Percentiles rank a stretch among this genome's conserved stretches.
phyloP scores from a whole-genome alignment of 2,113 vertebrate species.

The Notechis scutatus region DNA sequence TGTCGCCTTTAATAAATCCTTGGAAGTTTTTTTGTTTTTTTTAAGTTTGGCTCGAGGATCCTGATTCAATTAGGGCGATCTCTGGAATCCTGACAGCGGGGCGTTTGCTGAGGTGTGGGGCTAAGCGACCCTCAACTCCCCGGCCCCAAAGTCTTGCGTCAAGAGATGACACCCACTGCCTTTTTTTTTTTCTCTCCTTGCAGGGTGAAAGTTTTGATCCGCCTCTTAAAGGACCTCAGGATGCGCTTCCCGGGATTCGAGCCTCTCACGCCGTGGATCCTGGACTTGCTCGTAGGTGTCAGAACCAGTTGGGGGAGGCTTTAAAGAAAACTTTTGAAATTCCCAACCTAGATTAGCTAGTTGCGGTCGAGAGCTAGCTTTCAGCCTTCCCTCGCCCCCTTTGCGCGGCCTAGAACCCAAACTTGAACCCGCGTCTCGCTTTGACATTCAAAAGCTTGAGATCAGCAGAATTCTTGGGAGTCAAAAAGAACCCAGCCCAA shows the following conservation, averaged over 20 bases:
- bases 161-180: not conserved
- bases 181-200: not conserved
- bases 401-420: too few species aligned
- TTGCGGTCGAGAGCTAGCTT: too few species aligned
- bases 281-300: constrained; percentile 85
- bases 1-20: too few species aligned
- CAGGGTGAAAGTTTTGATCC: constrained; percentile 95
- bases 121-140: not conserved
- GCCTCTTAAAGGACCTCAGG: constrained; percentile 88
- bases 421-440: too few species aligned
- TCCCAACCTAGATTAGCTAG: too few species aligned
- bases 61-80: too few species aligned
- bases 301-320: not conserved
- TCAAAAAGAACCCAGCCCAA: not conserved
- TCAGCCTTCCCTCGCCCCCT: too few species aligned
- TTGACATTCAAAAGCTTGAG: not conserved
- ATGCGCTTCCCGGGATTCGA: constrained; percentile 91
- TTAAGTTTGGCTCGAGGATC: too few species aligned
- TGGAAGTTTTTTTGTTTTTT: too few species aligned
- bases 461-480: not conserved
- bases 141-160: not conserved
- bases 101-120: not conserved
- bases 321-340: too few species aligned
- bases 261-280: constrained; percentile 94
- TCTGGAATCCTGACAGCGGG: too few species aligned